Conservation (phyloP, 2,888 invertebrate species). For the Vesta saturnalis region DNA sequence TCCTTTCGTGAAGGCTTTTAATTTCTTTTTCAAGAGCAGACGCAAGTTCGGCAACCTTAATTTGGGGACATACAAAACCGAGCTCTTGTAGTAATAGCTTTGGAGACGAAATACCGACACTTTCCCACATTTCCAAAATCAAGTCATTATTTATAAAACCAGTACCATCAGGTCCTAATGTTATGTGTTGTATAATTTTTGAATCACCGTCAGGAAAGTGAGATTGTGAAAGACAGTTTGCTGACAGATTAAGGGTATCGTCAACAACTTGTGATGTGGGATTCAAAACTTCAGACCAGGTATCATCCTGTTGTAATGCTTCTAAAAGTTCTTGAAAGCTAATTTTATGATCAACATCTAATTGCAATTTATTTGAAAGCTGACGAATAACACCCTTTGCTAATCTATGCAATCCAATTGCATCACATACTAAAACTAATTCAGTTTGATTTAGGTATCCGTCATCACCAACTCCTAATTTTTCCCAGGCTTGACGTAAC, state of each 20-base stretch:
- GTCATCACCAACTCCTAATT: slow-evolving; percentile 69
- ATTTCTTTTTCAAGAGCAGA: slow-evolving; percentile 76
- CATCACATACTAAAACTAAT: slow-evolving; percentile 71
- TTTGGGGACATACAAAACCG: slow-evolving; percentile 69
- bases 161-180: slow-evolving; percentile 55
- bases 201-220: slow-evolving; percentile 51
- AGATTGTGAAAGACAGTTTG: slow-evolving; percentile 53
- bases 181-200: slow-evolving; percentile 58
- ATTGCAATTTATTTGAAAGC: slow-evolving; percentile 72
- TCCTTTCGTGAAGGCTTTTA: slow-evolving; percentile 52
- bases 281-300: slow-evolving; percentile 57
- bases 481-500: slow-evolving; percentile 71
- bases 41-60: slow-evolving; percentile 71
- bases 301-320: slow-evolving; percentile 67
- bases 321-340: slow-evolving; percentile 73
- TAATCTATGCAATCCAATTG: slow-evolving; percentile 72
- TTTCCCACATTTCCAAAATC: slow-evolving; percentile 78
- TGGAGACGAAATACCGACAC: slow-evolving; percentile 73
- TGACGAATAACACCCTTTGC: slow-evolving; percentile 72
- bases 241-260: slow-evolving; percentile 32
- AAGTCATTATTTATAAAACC: slow-evolving; percentile 62
- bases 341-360: slow-evolving; percentile 71
- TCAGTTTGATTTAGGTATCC: slow-evolving; percentile 72
- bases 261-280: slow-evolving; percentile 31
- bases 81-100: slow-evolving; percentile 73